Evolutionary conservation across 2,113 vertebrate genomes (phyloP), one percentile per base, ranked within the genome.

Genomic region (Petroica traversi): DNA sequence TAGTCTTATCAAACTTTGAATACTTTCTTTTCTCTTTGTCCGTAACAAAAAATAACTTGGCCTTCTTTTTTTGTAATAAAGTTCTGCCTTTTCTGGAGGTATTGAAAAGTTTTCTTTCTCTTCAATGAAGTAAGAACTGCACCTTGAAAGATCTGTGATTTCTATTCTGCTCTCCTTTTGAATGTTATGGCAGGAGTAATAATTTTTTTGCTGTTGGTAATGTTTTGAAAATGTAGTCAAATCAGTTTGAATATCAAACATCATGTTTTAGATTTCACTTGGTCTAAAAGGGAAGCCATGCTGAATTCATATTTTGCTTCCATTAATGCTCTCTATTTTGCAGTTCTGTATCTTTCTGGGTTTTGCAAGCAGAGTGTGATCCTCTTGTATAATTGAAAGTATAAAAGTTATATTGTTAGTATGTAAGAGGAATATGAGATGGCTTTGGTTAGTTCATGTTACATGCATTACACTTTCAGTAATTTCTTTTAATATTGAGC

Each of bases 401-500:
- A 72, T 73, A 43, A 34, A 51, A 46, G 19, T 72, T 94, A 46
- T 63, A 3, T 46, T 79, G 63, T 46, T 75, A 62, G 45, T 36
- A 41, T 26, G 17, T 58, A 43, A 52, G 54, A 63, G 61, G 82
- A 93, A 92, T 85, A 77, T 64, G 93, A 96, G 83, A 94, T 77
- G 55, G 46, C 41, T 92, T 92, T 54, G 85, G 43, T 87, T 83
- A 84, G 62, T 97, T 96, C 96, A 85, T 58, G 71, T 91, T 74
- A 87, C 25, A 5, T 84, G 62, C 57, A 63, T 93, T 97, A 79
- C 81, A 75, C 88, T 95, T 95, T 41, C 36, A 71, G 24, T 78
- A 68, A 85, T 67, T n/a, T 73, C 29, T 85, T 93, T 91, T 94
- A 96, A 78, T 83, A 63, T 86, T 68, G 94, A 96, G 95, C 88